phyloP scores from a whole-genome alignment of 2,113 vertebrate species.

The Oostethus manadensis region DNA sequence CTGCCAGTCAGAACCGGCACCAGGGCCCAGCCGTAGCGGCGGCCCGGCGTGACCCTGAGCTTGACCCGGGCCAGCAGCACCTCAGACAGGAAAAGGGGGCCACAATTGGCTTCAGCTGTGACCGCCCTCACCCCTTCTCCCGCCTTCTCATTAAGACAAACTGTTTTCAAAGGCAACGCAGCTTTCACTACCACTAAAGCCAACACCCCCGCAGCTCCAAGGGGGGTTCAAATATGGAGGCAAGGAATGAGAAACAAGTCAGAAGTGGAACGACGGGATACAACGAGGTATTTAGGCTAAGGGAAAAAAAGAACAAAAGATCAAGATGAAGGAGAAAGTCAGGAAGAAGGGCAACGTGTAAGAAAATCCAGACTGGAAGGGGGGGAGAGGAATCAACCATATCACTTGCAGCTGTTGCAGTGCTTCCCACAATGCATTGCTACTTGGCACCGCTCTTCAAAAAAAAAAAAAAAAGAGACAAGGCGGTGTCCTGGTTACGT shows the following conservation, averaged over 20 bases:
- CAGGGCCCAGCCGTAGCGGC: slow-evolving; percentile 46
- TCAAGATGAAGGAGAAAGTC: slow-evolving; percentile 57
- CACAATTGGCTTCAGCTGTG: slow-evolving; percentile 75
- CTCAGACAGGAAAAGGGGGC: slow-evolving; percentile 71
- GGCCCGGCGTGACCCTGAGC: slow-evolving; percentile 63
- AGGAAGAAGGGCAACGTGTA: slow-evolving; percentile 40
- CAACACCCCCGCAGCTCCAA: slow-evolving; percentile 59
- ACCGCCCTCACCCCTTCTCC: slow-evolving; percentile 49
- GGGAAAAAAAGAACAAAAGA: slow-evolving; percentile 51
- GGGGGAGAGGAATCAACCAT: slow-evolving; percentile 44
- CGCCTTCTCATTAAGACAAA: slow-evolving; percentile 73
- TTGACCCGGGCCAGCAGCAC: slow-evolving; percentile 64
- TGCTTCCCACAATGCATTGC: slow-evolving; percentile 65
- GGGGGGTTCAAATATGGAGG: slow-evolving; percentile 20
- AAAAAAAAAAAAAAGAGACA: slow-evolving; percentile 31
- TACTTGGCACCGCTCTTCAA: slow-evolving; percentile 53
- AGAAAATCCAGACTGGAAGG: slow-evolving; percentile 50
- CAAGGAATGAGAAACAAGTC: slow-evolving; percentile 47
- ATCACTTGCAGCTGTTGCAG: slow-evolving; percentile 70
- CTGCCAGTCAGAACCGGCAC: slow-evolving; percentile 58
- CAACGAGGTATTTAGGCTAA: slow-evolving; percentile 26
- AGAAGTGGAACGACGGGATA: slow-evolving; percentile 37
- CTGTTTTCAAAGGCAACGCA: slow-evolving; percentile 73
- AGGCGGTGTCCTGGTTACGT: slow-evolving; percentile 65
- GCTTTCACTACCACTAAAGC: slow-evolving; percentile 71